Base-by-base conservation (phyloP, 2,888 invertebrate species). In the Strigamia maritima region DNA sequence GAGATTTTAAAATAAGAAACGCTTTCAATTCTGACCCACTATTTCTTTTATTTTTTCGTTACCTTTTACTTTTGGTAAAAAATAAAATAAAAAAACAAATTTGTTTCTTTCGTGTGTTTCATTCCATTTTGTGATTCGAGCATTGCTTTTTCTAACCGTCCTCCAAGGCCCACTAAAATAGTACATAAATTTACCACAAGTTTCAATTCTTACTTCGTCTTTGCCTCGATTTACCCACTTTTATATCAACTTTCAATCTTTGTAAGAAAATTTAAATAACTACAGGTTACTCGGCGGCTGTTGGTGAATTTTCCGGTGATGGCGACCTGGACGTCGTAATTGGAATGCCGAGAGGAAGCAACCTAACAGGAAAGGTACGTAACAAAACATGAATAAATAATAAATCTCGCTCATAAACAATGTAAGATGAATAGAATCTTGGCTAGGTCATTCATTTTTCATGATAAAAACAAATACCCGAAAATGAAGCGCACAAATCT, bases 271-370 rank as follows among this genome's bases (percentile, higher is more conserved):
- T 49, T 49, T 49, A 49, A 49, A 49, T 49, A 49, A 49, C 49
- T 28, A 60, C 81, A 89, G 98, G 98, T 4, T 98, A 98, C 86
- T 94, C 98, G 0, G 92, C 94, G 82, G 90, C 93, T 10, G 91
- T 93, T 12, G 98, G 97, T 8, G 94, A 97, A 84, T 97, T 98
- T 84, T 90, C 91, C 84, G 94, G 93, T 12, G 92, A 92, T 75
- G 84, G 84, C 22, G 84, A 84, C 60, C 87, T 89, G 81, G 91
- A 93, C 81, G 92, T 94, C 16, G 97, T 95, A 70, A 94, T 97
- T 79, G 97, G 97, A 1, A 94, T 96, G 87, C 98, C 98, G 0
- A 90, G 95, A 83, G 97, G 95, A 79, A 90, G 91, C 81, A 90
- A 91, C 81, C 89, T 97, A 22, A 89, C 90, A 79, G 98, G 98